Evolutionary conservation across 2,797 vertebrate genomes (phyloP).

Genomic region (Monodelphis domestica): DNA sequence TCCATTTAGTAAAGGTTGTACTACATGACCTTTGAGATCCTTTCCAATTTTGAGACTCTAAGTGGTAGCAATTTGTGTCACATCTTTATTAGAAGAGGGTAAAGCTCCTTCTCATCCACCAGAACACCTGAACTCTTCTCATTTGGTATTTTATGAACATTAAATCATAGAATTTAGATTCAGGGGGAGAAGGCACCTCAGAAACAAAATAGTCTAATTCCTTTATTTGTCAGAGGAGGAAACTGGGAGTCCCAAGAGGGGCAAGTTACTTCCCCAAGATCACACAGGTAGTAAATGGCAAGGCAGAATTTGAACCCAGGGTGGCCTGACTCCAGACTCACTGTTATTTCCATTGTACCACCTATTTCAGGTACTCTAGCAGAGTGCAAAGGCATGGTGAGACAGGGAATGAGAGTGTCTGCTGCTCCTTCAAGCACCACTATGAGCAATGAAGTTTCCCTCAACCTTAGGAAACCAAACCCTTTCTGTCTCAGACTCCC

Average conservation of each 20-base stretch:
- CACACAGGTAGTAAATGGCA: background rate
- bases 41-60: background rate
- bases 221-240: background rate
- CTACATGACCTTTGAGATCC: background rate
- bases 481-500: background rate
- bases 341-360: background rate
- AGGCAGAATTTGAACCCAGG: background rate
- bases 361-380: background rate
- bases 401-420: background rate
- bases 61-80: background rate
- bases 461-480: background rate
- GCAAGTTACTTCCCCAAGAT: background rate
- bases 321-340: background rate
- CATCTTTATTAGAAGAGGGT: background rate
- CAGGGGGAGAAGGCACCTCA: background rate
- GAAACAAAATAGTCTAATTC: background rate
- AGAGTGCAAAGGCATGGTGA: background rate
- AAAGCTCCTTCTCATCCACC: background rate
- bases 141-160: background rate
- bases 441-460: no score
- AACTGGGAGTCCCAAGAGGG: background rate
- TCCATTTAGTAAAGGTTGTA: background rate
- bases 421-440: background rate
- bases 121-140: background rate
- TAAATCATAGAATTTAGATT: background rate